phyloP scores from a whole-genome alignment of 2,797 vertebrate species.

The Hydrolagus colliei region DNA sequence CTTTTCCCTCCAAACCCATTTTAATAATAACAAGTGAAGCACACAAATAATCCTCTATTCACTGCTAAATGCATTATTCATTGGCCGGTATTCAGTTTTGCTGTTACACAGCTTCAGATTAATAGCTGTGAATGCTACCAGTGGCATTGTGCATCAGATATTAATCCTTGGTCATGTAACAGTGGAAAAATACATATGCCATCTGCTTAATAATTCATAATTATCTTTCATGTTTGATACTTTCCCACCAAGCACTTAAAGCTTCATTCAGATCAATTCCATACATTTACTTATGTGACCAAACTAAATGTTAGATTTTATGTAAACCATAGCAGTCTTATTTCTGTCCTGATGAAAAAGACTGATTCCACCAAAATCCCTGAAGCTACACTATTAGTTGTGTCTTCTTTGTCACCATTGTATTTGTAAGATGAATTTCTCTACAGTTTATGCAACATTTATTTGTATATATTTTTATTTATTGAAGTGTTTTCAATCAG shows the following conservation, averaged over 20 bases:
- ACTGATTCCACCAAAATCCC: neutral
- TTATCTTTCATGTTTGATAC: slow-evolving; percentile 14
- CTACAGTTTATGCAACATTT: neutral
- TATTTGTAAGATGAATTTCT: neutral
- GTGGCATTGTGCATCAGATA: slow-evolving; percentile 19
- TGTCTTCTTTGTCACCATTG: neutral
- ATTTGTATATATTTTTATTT: neutral
- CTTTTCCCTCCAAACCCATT: neutral
- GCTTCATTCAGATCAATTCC: neutral
- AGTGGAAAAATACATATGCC: neutral
- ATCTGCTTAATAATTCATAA: slow-evolving; percentile 21
- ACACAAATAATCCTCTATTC: neutral
- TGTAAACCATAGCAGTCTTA: neutral
- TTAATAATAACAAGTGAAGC: neutral
- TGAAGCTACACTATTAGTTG: neutral
- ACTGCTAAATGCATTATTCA: slow-evolving; percentile 8
- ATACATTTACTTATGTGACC: neutral
- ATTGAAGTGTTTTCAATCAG: neutral
- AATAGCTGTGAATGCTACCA: neutral
- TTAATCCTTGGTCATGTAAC: slow-evolving; percentile 19
- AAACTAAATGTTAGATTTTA: slow-evolving; percentile 14
- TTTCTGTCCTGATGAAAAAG: neutral
- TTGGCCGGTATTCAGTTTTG: neutral
- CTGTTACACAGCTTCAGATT: neutral
- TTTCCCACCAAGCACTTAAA: neutral